phyloP scores from a whole-genome alignment of 1,140 invertebrate genomes.

The Euura lappo region DNA sequence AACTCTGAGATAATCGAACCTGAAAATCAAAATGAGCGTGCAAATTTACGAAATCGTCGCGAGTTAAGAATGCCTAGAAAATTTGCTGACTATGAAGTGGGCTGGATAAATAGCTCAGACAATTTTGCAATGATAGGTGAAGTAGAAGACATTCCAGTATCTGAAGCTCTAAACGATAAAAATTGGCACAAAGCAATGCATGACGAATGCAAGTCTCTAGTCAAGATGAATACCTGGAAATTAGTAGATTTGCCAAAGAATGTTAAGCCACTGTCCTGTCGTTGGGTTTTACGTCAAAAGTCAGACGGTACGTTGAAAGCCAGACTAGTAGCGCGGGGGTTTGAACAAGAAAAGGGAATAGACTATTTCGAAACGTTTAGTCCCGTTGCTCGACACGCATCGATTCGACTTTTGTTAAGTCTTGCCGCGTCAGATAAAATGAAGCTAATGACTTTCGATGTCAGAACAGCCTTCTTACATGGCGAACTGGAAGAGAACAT shows the following conservation, averaged over 20 bases:
- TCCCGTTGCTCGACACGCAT: slow-evolving; percentile 10
- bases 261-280: slow-evolving; percentile 35
- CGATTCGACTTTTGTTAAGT: slow-evolving; percentile 8
- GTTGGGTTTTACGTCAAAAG: slow-evolving; percentile 47
- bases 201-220: slow-evolving; percentile 23
- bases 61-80: not conserved
- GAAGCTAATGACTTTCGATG: slow-evolving; percentile 15
- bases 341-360: slow-evolving; percentile 42
- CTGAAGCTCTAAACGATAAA: slow-evolving; percentile 9
- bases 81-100: not conserved
- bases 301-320: slow-evolving; percentile 42
- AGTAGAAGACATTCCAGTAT: slow-evolving; percentile 12
- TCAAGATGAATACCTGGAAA: slow-evolving; percentile 48
- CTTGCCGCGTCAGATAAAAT: slow-evolving; percentile 8
- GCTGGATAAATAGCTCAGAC: not conserved
- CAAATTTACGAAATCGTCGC: not conserved
- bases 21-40: slow-evolving; percentile 4
- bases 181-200: slow-evolving; percentile 9
- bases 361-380: slow-evolving; percentile 36
- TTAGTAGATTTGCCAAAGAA: slow-evolving; percentile 39
- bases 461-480: not conserved
- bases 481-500: not conserved
- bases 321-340: slow-evolving; percentile 49
- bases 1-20: not conserved
- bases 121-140: not conserved